Evolutionary conservation across 2,797 vertebrate genomes (phyloP).

Genomic region (Fratercula arctica): DNA sequence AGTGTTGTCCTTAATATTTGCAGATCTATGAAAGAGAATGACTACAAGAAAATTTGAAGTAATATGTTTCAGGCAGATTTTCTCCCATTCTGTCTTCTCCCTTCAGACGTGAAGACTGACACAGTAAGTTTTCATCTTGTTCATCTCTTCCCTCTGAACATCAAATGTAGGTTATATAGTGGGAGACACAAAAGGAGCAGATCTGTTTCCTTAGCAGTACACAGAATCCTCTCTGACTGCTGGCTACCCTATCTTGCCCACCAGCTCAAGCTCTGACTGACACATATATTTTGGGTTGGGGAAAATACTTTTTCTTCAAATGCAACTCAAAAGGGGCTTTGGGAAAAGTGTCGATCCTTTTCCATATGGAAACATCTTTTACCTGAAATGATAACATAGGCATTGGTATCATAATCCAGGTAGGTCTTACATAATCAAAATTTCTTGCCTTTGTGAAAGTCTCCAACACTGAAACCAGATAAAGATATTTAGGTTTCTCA

Average conservation of each 20-base stretch:
- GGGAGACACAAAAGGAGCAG: rapidly evolving
- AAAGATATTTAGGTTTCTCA: background rate
- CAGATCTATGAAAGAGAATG: background rate
- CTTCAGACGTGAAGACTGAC: background rate
- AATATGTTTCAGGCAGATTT: background rate
- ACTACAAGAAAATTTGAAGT: background rate
- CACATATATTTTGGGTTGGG: background rate
- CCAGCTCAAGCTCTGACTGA: background rate
- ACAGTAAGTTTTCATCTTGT: background rate
- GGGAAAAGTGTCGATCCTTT: background rate
- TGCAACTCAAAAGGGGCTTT: background rate
- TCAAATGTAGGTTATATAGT: background rate
- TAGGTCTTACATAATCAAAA: background rate
- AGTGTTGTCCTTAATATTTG: background rate
- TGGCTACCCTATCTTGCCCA: background rate
- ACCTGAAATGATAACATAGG: rapidly evolving
- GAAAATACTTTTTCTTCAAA: background rate
- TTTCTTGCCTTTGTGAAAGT: background rate
- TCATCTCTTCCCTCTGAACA: background rate
- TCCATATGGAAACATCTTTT: background rate
- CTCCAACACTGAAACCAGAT: background rate
- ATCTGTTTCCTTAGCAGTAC: background rate
- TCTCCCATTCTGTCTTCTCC: background rate
- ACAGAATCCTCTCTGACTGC: background rate
- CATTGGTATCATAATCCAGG: background rate